Percentiles rank a stretch among this genome's conserved stretches.
Conservation (phyloP, 2,888 invertebrate genomes). For the Orthosia incerta region DNA sequence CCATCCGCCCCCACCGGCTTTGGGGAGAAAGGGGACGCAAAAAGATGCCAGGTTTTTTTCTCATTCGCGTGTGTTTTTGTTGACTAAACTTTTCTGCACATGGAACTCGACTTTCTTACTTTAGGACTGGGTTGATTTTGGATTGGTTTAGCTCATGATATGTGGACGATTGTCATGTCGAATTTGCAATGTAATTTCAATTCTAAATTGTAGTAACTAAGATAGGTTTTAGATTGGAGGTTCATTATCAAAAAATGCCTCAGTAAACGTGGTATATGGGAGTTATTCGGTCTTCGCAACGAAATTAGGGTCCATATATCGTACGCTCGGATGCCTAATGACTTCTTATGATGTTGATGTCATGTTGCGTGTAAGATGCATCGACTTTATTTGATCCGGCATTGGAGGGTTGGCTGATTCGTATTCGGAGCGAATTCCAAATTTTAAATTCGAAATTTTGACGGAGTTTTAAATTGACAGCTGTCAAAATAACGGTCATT, state of each 20-base stretch:
- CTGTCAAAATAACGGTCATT: slow-evolving; percentile 67
- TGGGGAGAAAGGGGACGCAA: slow-evolving; percentile 86
- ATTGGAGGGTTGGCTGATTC: slow-evolving; percentile 76
- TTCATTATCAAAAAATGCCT: slow-evolving; percentile 74
- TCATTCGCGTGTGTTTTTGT: slow-evolving; percentile 86
- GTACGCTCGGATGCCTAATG: slow-evolving; percentile 87
- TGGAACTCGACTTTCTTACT: slow-evolving; percentile 65
- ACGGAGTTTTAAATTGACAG: slow-evolving; percentile 60
- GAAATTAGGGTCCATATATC: slow-evolving; percentile 84
- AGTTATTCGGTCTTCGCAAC: slow-evolving; percentile 80
- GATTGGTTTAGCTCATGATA: slow-evolving; percentile 66
- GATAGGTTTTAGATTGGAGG: slow-evolving; percentile 62
- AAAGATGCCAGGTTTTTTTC: slow-evolving; percentile 89
- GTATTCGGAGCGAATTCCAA: slow-evolving; percentile 69
- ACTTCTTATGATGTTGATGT: slow-evolving; percentile 90
- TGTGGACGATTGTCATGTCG: slow-evolving; percentile 85
- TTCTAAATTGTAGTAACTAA: slow-evolving; percentile 45
- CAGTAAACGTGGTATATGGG: slow-evolving; percentile 84
- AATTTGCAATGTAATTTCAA: slow-evolving; percentile 61
- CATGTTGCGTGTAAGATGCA: slow-evolving; percentile 85
- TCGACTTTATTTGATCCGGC: slow-evolving; percentile 82
- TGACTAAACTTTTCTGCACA: slow-evolving; percentile 73
- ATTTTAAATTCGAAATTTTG: slow-evolving; percentile 65
- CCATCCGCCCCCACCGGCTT: slow-evolving; percentile 80
- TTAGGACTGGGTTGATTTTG: slow-evolving; percentile 63